Conservation (phyloP, 37 sponge, comb jelly and placozoan species). For the Oscarella lobularis region DNA sequence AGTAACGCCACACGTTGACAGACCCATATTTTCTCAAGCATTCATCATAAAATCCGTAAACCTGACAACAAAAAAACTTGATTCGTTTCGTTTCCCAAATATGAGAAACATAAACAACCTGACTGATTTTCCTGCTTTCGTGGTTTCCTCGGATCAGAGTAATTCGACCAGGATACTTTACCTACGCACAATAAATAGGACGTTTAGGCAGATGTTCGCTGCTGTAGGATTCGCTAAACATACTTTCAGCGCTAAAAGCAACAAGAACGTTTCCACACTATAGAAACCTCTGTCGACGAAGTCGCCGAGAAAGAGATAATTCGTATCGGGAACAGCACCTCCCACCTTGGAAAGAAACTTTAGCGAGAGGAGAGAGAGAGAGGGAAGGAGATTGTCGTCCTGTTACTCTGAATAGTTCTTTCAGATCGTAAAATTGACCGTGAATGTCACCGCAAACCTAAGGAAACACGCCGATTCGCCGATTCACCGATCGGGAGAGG, state of each 20-base stretch:
- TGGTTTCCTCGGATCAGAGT: conserved; percentile 93
- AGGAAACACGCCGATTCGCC: too few species aligned
- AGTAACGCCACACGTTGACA: conserved; percentile 98
- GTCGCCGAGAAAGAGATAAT: conserved; percentile 97
- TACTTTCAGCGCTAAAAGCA: conserved; percentile 96
- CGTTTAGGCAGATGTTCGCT: too few species aligned
- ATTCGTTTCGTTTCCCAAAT: too few species aligned
- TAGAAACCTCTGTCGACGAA: conserved; percentile 99
- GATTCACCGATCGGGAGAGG: too few species aligned
- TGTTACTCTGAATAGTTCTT: conserved; percentile 89
- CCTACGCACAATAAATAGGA: too few species aligned
- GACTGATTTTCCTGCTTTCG: conserved; percentile 95
- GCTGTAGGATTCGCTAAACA: neutral
- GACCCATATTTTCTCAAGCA: conserved; percentile 96
- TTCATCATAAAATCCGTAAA: conserved; percentile 99
- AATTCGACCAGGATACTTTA: conserved; percentile 89
- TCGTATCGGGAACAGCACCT: conserved; percentile 98
- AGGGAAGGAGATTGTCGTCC: too few species aligned
- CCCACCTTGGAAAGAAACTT: too few species aligned
- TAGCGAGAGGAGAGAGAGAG: too few species aligned
- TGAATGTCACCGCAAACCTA: conserved; percentile 99
- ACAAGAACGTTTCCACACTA: conserved; percentile 98
- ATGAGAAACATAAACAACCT: too few species aligned
- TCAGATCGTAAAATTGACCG: conserved; percentile 87
- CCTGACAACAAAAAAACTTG: conserved; percentile 28